phyloP scores from a whole-genome alignment of 1,140 invertebrate genomes.

The Glossosoma conforme region DNA sequence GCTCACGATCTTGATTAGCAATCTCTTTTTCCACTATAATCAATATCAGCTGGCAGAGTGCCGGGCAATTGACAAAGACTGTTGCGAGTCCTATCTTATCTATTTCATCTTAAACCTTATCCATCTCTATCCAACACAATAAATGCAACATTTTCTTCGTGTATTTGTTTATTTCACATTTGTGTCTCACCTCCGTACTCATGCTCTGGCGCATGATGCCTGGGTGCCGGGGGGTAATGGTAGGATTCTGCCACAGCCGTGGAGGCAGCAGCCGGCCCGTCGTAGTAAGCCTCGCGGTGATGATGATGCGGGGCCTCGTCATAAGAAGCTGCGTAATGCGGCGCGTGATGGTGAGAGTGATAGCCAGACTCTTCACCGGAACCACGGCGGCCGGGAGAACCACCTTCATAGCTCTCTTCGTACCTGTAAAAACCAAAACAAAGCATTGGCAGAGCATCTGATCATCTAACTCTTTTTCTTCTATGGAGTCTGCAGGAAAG shows the following conservation, averaged over 20 bases:
- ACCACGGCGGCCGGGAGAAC: slow-evolving; percentile 12
- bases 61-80: too few relatives aligned
- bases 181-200: slow-evolving; percentile 29
- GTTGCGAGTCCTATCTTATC: too few relatives aligned
- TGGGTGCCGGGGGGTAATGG: slow-evolving; percentile 21
- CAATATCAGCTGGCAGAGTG: too few relatives aligned
- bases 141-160: too few relatives aligned
- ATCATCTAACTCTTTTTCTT: too few relatives aligned
- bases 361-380: slow-evolving; percentile 16
- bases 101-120: too few relatives aligned
- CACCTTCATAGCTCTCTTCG: slow-evolving; percentile 25
- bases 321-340: slow-evolving; percentile 15
- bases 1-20: too few relatives aligned
- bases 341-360: slow-evolving; percentile 10
- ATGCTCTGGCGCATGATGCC: slow-evolving; percentile 25
- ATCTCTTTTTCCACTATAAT: too few relatives aligned
- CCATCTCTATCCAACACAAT: too few relatives aligned
- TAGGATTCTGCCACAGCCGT: slow-evolving; percentile 11
- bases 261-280: slow-evolving; percentile 8
- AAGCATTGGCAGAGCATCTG: too few relatives aligned
- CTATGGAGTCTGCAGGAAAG: too few relatives aligned
- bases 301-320: slow-evolving; percentile 11
- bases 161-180: too few relatives aligned
- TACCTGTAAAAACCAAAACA: slow-evolving; percentile 15
- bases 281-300: slow-evolving; percentile 17